Percentiles rank a stretch among this genome's conserved stretches.
Evolutionary conservation across 2,888 invertebrate genomes (phyloP).

Genomic region (Spodoptera picta): DNA sequence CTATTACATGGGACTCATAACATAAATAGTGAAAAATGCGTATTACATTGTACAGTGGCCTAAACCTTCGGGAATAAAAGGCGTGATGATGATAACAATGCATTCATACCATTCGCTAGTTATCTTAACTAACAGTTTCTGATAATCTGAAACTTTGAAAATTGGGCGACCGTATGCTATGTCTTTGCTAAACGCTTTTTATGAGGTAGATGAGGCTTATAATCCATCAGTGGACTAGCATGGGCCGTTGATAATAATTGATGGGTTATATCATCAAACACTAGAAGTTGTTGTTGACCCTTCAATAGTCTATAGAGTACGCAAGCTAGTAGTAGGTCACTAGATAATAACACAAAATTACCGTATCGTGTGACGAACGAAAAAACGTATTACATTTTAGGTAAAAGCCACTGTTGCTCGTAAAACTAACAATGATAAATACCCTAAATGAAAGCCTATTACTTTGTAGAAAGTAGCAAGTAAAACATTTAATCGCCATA

Average conservation of each 20-base stretch:
- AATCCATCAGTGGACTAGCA: neutral
- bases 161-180: no score
- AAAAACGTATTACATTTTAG: constrained; percentile 41
- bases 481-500: constrained; percentile 71
- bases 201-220: constrained; percentile 5
- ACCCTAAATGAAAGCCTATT: constrained; percentile 51
- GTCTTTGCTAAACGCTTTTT: no score
- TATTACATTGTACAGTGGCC: no score
- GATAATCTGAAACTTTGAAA: no score
- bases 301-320: constrained; percentile 17
- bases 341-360: constrained; percentile 52
- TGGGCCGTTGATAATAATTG: neutral
- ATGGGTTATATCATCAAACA: neutral
- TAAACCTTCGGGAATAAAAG: no score
- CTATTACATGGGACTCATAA: no score
- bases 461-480: constrained; percentile 61
- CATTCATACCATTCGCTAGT: no score
- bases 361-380: constrained; percentile 45
- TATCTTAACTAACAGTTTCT: no score
- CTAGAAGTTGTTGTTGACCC: constrained; percentile 6
- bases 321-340: constrained; percentile 21
- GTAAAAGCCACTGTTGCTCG: constrained; percentile 42
- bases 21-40: no score
- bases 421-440: constrained; percentile 46
- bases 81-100: no score